Conservation (phyloP, 2,113 vertebrate genomes). For the Plecturocebus donacophilus region DNA sequence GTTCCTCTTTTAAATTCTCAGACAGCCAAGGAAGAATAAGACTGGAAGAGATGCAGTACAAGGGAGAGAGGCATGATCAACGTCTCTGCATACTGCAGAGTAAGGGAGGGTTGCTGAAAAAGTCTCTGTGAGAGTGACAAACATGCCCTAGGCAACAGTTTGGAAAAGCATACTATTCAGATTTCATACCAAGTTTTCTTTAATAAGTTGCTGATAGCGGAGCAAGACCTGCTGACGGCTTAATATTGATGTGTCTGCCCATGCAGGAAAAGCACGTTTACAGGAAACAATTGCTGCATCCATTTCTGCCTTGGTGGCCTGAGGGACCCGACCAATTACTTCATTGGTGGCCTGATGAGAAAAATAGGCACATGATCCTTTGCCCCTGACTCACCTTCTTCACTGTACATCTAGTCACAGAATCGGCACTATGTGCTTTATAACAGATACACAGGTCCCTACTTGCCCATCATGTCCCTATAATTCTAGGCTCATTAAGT, state of each 20-base stretch:
- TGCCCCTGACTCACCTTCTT: not conserved
- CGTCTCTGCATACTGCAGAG: not conserved
- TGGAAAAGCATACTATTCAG: not conserved
- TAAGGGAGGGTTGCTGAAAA: not conserved
- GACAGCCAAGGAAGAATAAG: conserved; percentile 2
- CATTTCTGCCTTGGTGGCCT: conserved; percentile 96
- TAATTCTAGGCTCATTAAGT: not conserved
- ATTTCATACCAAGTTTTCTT: conserved; percentile 95
- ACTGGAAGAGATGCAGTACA: not conserved
- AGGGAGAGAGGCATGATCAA: not conserved
- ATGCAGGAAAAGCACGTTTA: conserved; percentile 89
- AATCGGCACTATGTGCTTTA: not conserved
- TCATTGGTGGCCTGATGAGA: conserved; percentile 93
- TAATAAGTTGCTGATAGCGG: conserved; percentile 97
- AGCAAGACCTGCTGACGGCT: conserved; percentile 95
- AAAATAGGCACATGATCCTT: conserved; percentile 49
- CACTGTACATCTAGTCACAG: not conserved
- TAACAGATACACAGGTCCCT: not conserved
- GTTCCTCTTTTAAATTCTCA: not conserved
- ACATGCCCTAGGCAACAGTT: not conserved
- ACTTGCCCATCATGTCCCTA: not conserved
- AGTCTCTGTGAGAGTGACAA: conserved; percentile 23
- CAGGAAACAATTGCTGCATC: conserved; percentile 92
- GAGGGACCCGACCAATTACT: conserved; percentile 92
- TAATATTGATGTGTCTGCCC: conserved; percentile 96